phyloP scores from a whole-genome alignment of 92 coral and sea anemone species.

The Zoanthus solanderi region DNA sequence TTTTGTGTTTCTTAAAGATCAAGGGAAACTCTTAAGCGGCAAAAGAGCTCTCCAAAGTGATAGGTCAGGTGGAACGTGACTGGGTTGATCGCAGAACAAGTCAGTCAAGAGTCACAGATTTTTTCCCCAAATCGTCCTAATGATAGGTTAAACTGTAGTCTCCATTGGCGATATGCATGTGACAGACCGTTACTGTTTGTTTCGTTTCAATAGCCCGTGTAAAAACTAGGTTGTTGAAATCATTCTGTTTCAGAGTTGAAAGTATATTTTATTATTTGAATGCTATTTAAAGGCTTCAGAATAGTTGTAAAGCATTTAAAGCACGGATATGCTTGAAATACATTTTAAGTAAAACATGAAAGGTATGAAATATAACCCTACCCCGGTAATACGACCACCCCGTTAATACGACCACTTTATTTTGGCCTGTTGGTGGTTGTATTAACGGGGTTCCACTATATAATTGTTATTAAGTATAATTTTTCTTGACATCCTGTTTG shows the following conservation, averaged over 20 bases:
- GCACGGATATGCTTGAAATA: conserved; percentile 19
- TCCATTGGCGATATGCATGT: conserved; percentile 2
- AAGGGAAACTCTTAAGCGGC: conserved; percentile 42
- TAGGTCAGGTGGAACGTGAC: conserved; percentile 27
- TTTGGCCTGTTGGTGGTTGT: neutral
- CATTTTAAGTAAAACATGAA: conserved; percentile 2
- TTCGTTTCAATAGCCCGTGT: no score
- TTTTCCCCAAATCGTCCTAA: conserved; percentile 14
- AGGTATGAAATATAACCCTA: conserved; percentile 2
- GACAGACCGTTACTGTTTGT: no score
- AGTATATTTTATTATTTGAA: conserved; percentile 13
- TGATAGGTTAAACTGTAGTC: conserved; percentile 7
- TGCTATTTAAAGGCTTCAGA: conserved; percentile 29
- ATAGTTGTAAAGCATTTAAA: conserved; percentile 5
- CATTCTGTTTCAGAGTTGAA: neutral
- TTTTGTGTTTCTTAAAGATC: conserved; percentile 17
- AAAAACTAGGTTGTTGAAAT: no score
- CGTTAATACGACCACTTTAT: conserved; percentile 12
- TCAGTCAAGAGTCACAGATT: conserved; percentile 22
- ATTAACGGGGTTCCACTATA: neutral
- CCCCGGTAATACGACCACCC: conserved; percentile 12
- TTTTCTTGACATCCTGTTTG: no score
- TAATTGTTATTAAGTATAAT: no score
- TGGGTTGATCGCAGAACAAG: conserved; percentile 17
- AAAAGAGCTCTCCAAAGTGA: conserved; percentile 28